Evolutionary conservation across 2,888 invertebrate genomes (phyloP), one percentile per base, ranked within the genome.

Genomic region (Argyresthia goedartella): DNA sequence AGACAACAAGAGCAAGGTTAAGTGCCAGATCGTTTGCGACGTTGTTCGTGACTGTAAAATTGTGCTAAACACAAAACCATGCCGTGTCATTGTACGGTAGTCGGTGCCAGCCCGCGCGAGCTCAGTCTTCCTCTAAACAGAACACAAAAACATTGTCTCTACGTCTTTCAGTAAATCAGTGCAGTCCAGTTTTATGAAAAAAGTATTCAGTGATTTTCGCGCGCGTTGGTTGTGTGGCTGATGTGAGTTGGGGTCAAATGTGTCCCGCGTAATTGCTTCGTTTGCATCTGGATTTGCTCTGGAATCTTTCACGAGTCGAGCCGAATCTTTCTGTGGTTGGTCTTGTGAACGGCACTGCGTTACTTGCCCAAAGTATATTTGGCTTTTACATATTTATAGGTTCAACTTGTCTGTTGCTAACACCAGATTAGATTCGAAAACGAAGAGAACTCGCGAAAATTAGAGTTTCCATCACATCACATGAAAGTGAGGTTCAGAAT

Each of bases 1-100:
- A 6, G 3, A 25, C 25, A 25, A 25, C 25, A 25, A 25, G 25
- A 25, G 25, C 25, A 25, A 25, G 25, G 25, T 25, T 25, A 6
- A 2, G 25, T 25, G 25, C 25, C 25, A 25, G 25, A 25, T 25
- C 25, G 25, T 25, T 25, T 2, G 3, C 25, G 25, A 25, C 25
- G 25, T 25, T n/a, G n/a, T n/a, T n/a, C 25, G 6, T 25, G 25
- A 25, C 25, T 44, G 14, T 49, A 55, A 57, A 59, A 54, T 71
- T 69, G 69, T 68, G 65, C 65, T 64, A 58, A 66, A 63, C 70
- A 78, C 75, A 76, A 80, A 75, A 73, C 73, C 71, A 67, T 69
- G 66, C 65, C 66, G 62, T 67, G 67, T 64, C 66, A 62, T 56
- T 54, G 53, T 63, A 58, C 56, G 62, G 60, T 73, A 72, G 79